phyloP scores from a whole-genome alignment of 2,888 invertebrate genomes.

The Nomada lathburiana region DNA sequence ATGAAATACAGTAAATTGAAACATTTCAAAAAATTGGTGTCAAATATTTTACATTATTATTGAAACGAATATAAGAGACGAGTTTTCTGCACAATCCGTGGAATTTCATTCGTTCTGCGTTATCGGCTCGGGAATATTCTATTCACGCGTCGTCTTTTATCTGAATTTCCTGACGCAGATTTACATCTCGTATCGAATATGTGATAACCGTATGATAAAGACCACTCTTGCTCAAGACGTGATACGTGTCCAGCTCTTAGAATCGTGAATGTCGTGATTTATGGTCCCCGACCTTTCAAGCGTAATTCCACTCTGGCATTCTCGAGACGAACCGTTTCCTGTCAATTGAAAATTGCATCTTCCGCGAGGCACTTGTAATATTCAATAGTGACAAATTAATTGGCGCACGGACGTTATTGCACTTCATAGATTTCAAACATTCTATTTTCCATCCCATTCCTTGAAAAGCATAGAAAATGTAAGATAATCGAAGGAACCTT shows the following conservation, averaged over 20 bases:
- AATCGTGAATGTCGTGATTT: constrained; percentile 32
- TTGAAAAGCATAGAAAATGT: too few species aligned
- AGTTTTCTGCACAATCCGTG: constrained; percentile 6
- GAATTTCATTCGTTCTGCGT: constrained; percentile 7
- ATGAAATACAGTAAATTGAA: neutral
- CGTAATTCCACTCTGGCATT: neutral
- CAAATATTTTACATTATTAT: neutral
- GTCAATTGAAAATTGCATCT: neutral
- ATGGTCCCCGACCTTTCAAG: constrained; percentile 29
- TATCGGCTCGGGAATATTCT: constrained; percentile 13
- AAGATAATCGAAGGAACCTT: too few species aligned
- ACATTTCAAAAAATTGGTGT: too few species aligned
- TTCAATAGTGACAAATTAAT: too few species aligned
- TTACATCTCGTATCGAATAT: constrained; percentile 39
- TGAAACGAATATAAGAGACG: neutral
- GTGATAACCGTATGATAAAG: constrained; percentile 39
- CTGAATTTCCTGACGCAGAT: constrained; percentile 24
- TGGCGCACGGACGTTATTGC: too few species aligned
- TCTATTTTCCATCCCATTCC: too few species aligned
- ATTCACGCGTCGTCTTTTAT: constrained; percentile 17
- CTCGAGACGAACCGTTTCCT: constrained; percentile 1
- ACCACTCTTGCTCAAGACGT: constrained; percentile 17
- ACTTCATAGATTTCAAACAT: too few species aligned
- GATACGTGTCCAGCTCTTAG: constrained; percentile 33
- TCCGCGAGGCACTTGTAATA: neutral